Evolutionary conservation across 2,113 vertebrate species (phyloP).

Genomic region (Tauraco erythrolophus): DNA sequence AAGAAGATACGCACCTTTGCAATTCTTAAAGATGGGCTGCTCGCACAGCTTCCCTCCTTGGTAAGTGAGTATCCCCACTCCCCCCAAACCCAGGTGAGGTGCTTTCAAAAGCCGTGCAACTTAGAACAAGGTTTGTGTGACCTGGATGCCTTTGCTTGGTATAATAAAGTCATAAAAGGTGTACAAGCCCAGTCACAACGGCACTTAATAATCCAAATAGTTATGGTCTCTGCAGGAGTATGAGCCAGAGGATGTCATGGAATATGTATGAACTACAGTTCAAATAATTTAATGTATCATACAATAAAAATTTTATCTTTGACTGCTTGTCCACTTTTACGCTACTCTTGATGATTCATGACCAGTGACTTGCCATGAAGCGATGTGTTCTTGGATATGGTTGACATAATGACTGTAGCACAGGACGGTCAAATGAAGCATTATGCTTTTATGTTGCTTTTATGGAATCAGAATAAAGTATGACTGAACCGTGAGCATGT

Average conservation of each 20-base stretch:
- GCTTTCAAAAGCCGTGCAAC: background rate
- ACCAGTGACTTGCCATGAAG: background rate
- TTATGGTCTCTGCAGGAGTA: background rate
- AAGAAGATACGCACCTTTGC: background rate
- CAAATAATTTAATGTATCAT: conserved; percentile 18
- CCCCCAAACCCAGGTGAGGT: background rate
- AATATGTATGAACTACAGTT: conserved; percentile 7
- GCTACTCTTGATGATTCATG: background rate
- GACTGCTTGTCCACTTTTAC: background rate
- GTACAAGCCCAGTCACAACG: background rate
- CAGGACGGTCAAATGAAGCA: background rate
- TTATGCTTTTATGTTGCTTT: background rate
- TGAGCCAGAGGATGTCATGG: background rate
- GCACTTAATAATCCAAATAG: background rate
- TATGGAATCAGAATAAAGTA: background rate
- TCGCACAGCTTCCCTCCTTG: background rate
- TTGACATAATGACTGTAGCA: accelerated
- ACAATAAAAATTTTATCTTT: background rate
- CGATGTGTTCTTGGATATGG: background rate
- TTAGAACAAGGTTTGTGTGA: background rate
- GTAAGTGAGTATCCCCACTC: background rate
- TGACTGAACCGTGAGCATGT: background rate
- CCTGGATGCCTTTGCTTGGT: background rate
- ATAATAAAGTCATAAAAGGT: background rate
- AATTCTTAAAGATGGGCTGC: background rate